phyloP scores from a whole-genome alignment of 2,797 vertebrate species.

The Triplophysa yarkandensis region DNA sequence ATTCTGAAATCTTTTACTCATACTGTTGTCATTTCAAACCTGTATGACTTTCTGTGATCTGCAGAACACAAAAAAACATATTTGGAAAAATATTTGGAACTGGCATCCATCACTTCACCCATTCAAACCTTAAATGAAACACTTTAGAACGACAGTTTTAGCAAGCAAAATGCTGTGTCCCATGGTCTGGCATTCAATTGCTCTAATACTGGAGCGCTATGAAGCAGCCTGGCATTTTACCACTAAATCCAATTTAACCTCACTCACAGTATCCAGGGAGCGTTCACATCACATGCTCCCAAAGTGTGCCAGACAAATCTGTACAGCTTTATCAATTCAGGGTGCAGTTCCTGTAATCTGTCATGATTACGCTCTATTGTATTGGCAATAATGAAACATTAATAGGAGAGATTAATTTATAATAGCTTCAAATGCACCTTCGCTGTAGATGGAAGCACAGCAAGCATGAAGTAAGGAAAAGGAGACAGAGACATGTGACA shows the following conservation, averaged over 20 bases:
- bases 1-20: too few relatives aligned
- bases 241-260: constrained; percentile 29
- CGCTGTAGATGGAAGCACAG: constrained; percentile 47
- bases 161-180: constrained; percentile 18
- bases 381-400: constrained; percentile 67
- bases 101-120: too few relatives aligned
- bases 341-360: constrained; percentile 35
- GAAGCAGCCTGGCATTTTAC: constrained; percentile 39
- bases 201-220: constrained; percentile 5
- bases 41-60: too few relatives aligned
- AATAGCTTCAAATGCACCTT: constrained; percentile 63
- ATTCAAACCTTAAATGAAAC: constrained; percentile 26
- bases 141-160: constrained; percentile 27
- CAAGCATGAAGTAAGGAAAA: constrained; percentile 34
- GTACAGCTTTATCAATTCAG: constrained; percentile 57
- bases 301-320: background rate
- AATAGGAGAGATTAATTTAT: constrained; percentile 63
- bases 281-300: background rate
- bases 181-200: constrained; percentile 34
- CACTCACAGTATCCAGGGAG: background rate
- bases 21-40: too few relatives aligned
- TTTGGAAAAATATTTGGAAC: too few relatives aligned
- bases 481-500: constrained; percentile 25
- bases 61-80: too few relatives aligned
- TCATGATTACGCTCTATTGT: constrained; percentile 53